Evolutionary conservation across 1,140 invertebrate genomes (phyloP), one percentile per base, ranked within the genome.

Genomic region (Augochlora pura): DNA sequence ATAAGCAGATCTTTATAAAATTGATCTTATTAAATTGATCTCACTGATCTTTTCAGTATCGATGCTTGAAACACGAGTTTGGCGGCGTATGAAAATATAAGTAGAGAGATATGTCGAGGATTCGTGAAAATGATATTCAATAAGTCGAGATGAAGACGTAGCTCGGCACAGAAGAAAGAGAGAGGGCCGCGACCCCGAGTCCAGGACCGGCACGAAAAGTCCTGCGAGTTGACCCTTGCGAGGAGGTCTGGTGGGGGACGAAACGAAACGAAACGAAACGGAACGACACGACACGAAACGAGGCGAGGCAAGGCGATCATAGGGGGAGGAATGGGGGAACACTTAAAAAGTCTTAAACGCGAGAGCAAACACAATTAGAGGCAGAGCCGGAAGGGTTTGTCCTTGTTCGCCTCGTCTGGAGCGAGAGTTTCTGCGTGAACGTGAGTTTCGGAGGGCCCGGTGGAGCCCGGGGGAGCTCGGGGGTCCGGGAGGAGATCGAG

Each of bases 361-460:
- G 64, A 88, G 86, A 89, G 88, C 88, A 89, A 91, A 91, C 81
- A 89, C 89, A 91, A 91, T 91, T 91, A 91, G 88, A 87, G 83
- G 80, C 57, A 80, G 79, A 83, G 83, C 81, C 83, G 81, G 81
- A 83, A 87, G 86, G 85, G 80, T 73, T 75, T 82, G 52, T 72
- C 63, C 67, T 69, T 27, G 46, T 38, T 59, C 38, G 46, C 21
- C 23, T n/a, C 54, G 42, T 49, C 42, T 23, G 32, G 49, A 18
- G 23, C 18, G 16, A 32, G 32, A 16, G 64, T 54, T 16, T 57
- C 14, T 27, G 21, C 27, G 63, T 70, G 46, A 68, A 73, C 59
- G 70, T 57, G 49, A 70, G 69, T 77, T 23, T 42, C 38, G 39
- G 38, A 2, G 8, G 42, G 60, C 68, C 72, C 38, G 21, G 63